Evolutionary conservation across 2,888 invertebrate species (phyloP).

Genomic region (Hetaerina titia): DNA sequence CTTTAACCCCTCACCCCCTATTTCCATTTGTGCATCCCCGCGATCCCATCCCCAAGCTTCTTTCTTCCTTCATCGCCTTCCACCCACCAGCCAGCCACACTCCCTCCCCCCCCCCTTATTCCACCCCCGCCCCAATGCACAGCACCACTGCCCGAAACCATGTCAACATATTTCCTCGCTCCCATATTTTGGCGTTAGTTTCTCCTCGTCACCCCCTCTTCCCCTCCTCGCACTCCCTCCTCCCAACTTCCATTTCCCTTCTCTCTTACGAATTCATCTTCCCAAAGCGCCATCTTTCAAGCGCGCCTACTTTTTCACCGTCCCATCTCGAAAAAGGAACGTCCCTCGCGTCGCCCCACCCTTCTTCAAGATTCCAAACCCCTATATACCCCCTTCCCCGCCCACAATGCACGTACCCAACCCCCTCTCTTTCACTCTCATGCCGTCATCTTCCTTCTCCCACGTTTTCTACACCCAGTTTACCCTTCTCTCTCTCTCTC

Average conservation of each 20-base stretch:
- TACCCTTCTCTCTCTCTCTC: neutral
- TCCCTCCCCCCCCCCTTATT: neutral
- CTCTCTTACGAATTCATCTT: constrained; percentile 58
- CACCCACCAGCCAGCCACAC: neutral
- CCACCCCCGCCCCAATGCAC: neutral
- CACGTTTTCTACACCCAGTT: neutral
- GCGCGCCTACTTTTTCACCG: constrained; percentile 18
- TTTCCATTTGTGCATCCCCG: constrained; percentile 41
- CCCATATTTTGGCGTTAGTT: constrained; percentile 61
- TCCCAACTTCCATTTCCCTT: constrained; percentile 41
- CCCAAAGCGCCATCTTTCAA: constrained; percentile 58
- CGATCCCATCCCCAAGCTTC: neutral
- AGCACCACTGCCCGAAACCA: constrained; percentile 11
- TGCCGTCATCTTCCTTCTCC: neutral
- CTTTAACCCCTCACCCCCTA: constrained; percentile 28
- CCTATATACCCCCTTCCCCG: neutral
- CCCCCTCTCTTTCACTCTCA: neutral
- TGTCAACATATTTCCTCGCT: constrained; percentile 63
- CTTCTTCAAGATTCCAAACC: too few relatives aligned
- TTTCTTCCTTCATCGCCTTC: neutral
- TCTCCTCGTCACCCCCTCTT: neutral
- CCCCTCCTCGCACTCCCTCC: neutral
- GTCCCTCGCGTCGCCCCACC: too few relatives aligned
- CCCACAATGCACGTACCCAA: neutral
- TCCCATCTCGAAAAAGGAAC: neutral